Conservation (phyloP, 2,797 vertebrate species). For the Cyclura pinguis region DNA sequence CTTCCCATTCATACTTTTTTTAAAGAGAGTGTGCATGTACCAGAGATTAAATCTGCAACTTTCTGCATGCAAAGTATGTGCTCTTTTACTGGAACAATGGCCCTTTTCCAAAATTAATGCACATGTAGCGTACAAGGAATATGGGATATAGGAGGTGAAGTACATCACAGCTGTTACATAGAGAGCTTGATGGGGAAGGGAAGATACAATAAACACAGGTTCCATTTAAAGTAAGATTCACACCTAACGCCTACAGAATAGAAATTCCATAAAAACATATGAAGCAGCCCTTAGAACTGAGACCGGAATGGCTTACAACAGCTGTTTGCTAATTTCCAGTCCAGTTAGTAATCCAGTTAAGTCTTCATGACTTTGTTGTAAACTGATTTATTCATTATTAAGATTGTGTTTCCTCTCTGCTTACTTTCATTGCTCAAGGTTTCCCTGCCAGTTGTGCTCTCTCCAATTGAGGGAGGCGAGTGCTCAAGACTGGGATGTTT, state of each 20-base stretch:
- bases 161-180: neutral
- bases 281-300: too few relatives aligned
- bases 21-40: too few relatives aligned
- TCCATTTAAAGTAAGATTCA: neutral
- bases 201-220: neutral
- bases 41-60: too few relatives aligned
- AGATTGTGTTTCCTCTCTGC: neutral
- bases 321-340: neutral
- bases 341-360: neutral
- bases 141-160: neutral
- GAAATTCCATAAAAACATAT: neutral
- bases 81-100: too few relatives aligned
- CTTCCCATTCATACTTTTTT: too few relatives aligned
- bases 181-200: too few relatives aligned
- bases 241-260: neutral
- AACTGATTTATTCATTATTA: conserved; percentile 19
- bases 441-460: neutral
- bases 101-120: neutral
- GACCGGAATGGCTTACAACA: neutral
- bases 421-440: neutral
- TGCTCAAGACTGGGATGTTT: neutral
- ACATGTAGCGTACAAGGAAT: neutral
- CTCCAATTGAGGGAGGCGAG: neutral
- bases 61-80: neutral
- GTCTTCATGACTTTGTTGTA: neutral